phyloP scores from a whole-genome alignment of 1,140 invertebrate genomes.

The Habropoda laboriosa region DNA sequence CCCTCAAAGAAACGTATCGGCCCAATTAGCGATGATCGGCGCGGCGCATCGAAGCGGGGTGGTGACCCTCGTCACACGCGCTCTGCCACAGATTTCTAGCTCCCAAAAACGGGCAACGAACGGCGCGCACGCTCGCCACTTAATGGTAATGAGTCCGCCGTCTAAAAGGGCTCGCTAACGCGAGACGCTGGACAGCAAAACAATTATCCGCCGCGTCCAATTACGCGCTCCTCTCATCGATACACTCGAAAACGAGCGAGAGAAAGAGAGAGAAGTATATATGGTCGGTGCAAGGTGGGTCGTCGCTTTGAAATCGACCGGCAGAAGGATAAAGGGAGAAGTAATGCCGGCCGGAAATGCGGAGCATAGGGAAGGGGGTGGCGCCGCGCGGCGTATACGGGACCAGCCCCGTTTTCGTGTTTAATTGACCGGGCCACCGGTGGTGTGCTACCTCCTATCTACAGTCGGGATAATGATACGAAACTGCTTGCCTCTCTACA shows the following conservation, averaged over 20 bases:
- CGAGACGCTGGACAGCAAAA: constrained; percentile 45
- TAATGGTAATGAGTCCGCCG: constrained; percentile 49
- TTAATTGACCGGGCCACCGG: constrained; percentile 58
- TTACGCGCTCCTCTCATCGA: constrained; percentile 58
- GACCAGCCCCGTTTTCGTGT: constrained; percentile 50
- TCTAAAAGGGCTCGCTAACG: constrained; percentile 42
- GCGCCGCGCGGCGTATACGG: background rate
- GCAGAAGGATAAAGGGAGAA: constrained; percentile 38
- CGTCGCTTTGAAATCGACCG: constrained; percentile 36
- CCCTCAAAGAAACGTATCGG: constrained; percentile 21
- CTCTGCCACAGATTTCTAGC: constrained; percentile 27
- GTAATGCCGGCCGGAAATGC: constrained; percentile 24
- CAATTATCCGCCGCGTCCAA: constrained; percentile 64
- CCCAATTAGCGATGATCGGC: constrained; percentile 28
- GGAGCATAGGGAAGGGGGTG: too few species aligned
- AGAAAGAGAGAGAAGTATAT: too few species aligned
- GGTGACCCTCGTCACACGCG: constrained; percentile 8
- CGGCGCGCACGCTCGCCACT: constrained; percentile 13
- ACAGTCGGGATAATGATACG: constrained; percentile 53
- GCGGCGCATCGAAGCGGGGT: too few species aligned
- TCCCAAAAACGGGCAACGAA: constrained; percentile 35
- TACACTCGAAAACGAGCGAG: constrained; percentile 45
- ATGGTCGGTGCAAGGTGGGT: constrained; percentile 11
- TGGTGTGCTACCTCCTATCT: constrained; percentile 33
- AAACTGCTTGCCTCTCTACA: constrained; percentile 34